phyloP scores from a whole-genome alignment of 2,113 vertebrate species.

The Grallaria varia region DNA sequence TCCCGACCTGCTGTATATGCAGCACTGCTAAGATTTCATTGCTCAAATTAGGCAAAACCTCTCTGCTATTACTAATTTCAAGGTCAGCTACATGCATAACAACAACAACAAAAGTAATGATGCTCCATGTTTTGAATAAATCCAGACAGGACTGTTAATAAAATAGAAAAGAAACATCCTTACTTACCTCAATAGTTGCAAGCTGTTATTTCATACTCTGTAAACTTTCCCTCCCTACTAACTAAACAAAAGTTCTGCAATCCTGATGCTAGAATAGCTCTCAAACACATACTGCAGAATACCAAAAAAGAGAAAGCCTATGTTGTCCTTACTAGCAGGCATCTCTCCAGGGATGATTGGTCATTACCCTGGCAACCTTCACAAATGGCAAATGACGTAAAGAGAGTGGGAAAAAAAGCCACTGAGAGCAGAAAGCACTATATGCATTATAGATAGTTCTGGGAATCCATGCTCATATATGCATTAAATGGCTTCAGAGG shows the following conservation, averaged over 20 bases:
- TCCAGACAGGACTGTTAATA: neutral
- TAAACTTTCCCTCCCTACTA: slow-evolving; percentile 62
- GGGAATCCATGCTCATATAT: slow-evolving; percentile 68
- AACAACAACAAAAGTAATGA: neutral
- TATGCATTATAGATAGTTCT: slow-evolving; percentile 85
- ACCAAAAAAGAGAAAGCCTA: slow-evolving; percentile 83
- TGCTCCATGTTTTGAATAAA: neutral
- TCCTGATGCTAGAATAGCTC: slow-evolving; percentile 65
- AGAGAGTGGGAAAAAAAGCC: slow-evolving; percentile 85
- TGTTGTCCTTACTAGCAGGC: slow-evolving; percentile 81
- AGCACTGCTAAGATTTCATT: neutral
- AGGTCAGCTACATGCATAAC: neutral
- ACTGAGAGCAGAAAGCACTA: slow-evolving; percentile 78
- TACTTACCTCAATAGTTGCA: slow-evolving; percentile 35
- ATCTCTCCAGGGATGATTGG: slow-evolving; percentile 85
- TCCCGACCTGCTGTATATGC: neutral
- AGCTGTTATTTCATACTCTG: slow-evolving; percentile 53
- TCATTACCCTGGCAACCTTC: slow-evolving; percentile 88
- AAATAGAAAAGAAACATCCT: neutral
- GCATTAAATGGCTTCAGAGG: slow-evolving; percentile 74
- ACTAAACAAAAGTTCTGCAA: slow-evolving; percentile 72
- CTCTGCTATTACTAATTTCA: neutral
- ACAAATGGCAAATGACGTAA: slow-evolving; percentile 92
- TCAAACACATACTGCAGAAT: slow-evolving; percentile 69
- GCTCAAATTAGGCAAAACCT: slow-evolving; percentile 1